Conservation (phyloP, 2,113 vertebrate genomes). For the Galeopterus variegatus region DNA sequence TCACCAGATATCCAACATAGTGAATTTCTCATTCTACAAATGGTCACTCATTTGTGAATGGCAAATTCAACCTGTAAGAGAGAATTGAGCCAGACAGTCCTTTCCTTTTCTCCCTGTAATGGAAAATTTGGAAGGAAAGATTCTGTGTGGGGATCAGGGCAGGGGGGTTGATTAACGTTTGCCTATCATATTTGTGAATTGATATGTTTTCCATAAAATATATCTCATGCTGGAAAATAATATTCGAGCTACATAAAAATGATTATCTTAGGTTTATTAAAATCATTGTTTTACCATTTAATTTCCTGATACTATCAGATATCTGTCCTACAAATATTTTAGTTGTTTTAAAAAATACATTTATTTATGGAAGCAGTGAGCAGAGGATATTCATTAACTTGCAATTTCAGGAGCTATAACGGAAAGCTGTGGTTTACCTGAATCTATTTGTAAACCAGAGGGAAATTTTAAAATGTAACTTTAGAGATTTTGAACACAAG, state of each 20-base stretch:
- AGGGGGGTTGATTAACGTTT: neutral
- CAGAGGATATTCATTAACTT: neutral
- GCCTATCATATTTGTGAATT: neutral
- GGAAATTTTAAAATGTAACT: neutral
- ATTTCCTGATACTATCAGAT: neutral
- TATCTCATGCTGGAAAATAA: neutral
- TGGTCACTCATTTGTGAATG: no score
- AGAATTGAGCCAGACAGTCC: neutral
- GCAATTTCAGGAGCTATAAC: neutral
- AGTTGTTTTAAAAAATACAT: neutral
- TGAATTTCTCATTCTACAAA: neutral
- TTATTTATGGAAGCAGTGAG: neutral
- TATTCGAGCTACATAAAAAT: neutral
- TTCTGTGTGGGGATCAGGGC: accelerated
- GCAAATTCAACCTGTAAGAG: neutral
- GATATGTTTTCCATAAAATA: neutral
- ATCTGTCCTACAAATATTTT: neutral
- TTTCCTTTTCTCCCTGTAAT: neutral
- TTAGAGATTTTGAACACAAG: neutral
- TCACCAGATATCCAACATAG: no score
- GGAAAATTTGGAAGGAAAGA: neutral
- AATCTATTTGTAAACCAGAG: neutral
- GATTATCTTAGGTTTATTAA: neutral
- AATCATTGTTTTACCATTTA: neutral
- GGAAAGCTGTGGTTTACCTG: neutral